These are phyloP conservation scores for Peribatodes rhomboidaria DNA, from an alignment of 2,888 invertebrate species.

Conservation along the genomic window DNA sequence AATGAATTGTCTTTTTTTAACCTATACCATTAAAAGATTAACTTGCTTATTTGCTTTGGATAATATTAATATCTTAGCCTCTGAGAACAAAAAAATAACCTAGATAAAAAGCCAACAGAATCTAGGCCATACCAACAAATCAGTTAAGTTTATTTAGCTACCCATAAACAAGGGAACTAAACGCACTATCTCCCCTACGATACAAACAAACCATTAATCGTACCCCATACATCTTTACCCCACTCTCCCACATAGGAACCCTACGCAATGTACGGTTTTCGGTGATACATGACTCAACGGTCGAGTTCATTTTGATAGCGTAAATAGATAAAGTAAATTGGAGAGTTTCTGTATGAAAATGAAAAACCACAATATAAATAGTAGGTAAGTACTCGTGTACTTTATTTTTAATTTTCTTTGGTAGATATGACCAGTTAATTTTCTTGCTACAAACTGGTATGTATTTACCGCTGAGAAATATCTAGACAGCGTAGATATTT, in stretches of 20 bases:
- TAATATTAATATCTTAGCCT: neutral
- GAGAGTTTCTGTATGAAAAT: constrained; percentile 1
- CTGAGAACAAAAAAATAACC: neutral
- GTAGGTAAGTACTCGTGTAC: no score
- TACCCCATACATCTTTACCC: constrained; percentile 25
- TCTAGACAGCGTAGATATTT: no score
- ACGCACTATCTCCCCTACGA: constrained; percentile 39
- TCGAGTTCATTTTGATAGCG: constrained; percentile 21
- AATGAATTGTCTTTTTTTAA: neutral
- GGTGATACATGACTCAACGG: constrained; percentile 21
- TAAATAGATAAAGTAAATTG: constrained; percentile 4
- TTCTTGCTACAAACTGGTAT: no score
- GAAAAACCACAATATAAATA: no score
- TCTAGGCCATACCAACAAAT: constrained; percentile 8
- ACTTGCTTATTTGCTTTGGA: neutral
- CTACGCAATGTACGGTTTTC: constrained; percentile 20
- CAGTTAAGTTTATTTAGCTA: constrained; percentile 18
- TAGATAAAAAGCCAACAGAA: neutral
- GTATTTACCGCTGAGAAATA: no score
- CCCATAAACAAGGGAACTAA: constrained; percentile 21
- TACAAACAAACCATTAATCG: constrained; percentile 37
- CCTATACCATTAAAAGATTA: neutral
- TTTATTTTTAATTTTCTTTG: no score
- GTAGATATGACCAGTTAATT: no score
- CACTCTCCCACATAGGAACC: constrained; percentile 27